Percentiles rank a stretch among this genome's conserved stretches.
Evolutionary conservation across 2,888 invertebrate genomes (phyloP).

Genomic region (Drosophila limbata): DNA sequence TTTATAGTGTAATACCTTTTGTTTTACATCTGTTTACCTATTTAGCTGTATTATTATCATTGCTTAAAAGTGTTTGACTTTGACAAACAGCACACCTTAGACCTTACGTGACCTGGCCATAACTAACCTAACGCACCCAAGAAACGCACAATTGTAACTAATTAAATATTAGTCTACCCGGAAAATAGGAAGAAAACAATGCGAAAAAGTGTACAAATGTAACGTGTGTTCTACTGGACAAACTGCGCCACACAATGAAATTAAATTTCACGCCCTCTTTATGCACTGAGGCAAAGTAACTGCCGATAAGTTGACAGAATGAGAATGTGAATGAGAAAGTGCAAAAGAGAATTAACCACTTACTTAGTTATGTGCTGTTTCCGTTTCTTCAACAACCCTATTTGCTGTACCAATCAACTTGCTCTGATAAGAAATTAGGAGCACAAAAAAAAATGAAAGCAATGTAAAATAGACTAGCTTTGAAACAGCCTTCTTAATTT

Average conservation of each 20-base stretch:
- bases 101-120: constrained; percentile 8
- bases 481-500: neutral
- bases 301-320: constrained; percentile 41
- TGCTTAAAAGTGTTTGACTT: constrained; percentile 31
- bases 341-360: constrained; percentile 9
- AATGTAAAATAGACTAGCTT: neutral
- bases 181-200: constrained; percentile 15
- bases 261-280: constrained; percentile 39
- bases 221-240: constrained; percentile 17
- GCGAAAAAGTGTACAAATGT: constrained; percentile 7
- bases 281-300: constrained; percentile 38
- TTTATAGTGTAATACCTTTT: constrained; percentile 14
- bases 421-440: constrained; percentile 17
- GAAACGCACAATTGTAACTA: constrained; percentile 17
- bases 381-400: neutral
- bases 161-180: constrained; percentile 51
- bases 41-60: neutral
- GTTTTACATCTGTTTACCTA: constrained; percentile 2
- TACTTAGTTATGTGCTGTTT: constrained; percentile 3
- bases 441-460: constrained; percentile 10
- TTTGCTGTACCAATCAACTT: constrained; percentile 16
- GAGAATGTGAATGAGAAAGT: constrained; percentile 5
- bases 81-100: constrained; percentile 35
- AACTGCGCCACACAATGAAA: constrained; percentile 30
- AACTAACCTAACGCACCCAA: constrained; percentile 36